A percentile compares a stretch with the other conserved stretches of the same genome.
Evolutionary conservation across 2,113 vertebrate genomes (phyloP).

Genomic region (Rynchops niger): DNA sequence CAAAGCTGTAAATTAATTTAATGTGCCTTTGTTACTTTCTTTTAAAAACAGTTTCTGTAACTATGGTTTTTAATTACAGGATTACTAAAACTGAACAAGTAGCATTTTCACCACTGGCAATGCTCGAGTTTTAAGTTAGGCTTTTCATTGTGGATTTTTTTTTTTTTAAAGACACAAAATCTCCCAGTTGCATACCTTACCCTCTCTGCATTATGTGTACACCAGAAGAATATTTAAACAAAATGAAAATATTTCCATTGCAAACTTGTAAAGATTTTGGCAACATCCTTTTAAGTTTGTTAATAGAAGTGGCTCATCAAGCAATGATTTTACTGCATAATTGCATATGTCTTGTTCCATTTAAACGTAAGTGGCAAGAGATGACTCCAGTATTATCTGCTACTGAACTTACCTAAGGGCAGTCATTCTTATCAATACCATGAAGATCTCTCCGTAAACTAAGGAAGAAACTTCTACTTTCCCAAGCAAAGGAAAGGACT

Average conservation of each 20-base stretch:
- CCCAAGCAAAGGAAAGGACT: neutral
- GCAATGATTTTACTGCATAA: neutral
- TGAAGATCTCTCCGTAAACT: neutral
- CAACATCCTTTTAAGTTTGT: neutral
- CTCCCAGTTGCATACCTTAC: neutral
- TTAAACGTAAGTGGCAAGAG: neutral
- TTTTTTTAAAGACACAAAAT: neutral
- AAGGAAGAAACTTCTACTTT: neutral
- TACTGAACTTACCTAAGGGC: neutral
- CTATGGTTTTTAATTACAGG: neutral
- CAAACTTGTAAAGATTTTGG: neutral
- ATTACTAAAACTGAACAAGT: neutral
- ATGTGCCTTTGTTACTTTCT: neutral
- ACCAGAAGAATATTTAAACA: neutral
- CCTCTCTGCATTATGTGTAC: neutral
- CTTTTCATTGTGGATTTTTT: neutral
- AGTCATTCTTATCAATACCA: neutral
- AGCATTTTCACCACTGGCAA: neutral
- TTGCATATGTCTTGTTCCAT: neutral
- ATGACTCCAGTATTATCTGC: neutral
- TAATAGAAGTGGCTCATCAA: neutral
- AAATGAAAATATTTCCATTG: neutral
- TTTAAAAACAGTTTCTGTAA: neutral
- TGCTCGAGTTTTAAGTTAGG: neutral
- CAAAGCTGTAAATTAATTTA: neutral